These are phyloP conservation scores for Balaeniceps rex DNA, from an alignment of 2,113 vertebrate species.

Conservation along the genomic window DNA sequence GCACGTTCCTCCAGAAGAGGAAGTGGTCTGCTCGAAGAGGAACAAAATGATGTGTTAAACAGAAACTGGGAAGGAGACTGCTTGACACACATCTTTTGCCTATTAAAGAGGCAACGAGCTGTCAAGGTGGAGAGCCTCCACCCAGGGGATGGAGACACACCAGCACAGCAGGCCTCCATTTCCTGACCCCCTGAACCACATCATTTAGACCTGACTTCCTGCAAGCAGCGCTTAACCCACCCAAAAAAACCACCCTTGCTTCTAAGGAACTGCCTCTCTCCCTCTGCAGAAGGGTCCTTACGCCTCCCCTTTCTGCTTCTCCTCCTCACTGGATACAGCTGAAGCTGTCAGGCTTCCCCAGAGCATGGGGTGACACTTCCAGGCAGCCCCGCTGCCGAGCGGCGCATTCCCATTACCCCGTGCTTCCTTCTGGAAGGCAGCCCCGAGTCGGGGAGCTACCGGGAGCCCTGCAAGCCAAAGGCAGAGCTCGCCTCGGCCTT, in stretches of 20 bases:
- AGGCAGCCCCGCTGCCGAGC: not conserved
- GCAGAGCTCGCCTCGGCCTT: not conserved
- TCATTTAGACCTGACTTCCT: not conserved
- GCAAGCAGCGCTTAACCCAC: not conserved
- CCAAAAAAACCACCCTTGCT: not conserved
- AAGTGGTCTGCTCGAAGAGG: not conserved
- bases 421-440: not conserved
- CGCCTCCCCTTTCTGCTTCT: not conserved
- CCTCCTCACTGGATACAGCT: not conserved
- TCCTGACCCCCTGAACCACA: not conserved
- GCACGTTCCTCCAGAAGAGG: not conserved
- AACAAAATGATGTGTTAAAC: not conserved
- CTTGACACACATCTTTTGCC: not conserved
- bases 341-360: not conserved
- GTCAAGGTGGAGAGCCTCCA: not conserved
- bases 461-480: not conserved
- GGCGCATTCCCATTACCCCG: accelerated
- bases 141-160: not conserved
- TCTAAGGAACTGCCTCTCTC: not conserved
- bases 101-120: not conserved
- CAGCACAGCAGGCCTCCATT: not conserved
- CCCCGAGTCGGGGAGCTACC: not conserved
- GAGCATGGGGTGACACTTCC: not conserved
- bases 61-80: not conserved
- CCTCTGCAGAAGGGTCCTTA: not conserved